phyloP scores from a whole-genome alignment of 2,797 vertebrate genomes.

The Crypturellus tataupa region DNA sequence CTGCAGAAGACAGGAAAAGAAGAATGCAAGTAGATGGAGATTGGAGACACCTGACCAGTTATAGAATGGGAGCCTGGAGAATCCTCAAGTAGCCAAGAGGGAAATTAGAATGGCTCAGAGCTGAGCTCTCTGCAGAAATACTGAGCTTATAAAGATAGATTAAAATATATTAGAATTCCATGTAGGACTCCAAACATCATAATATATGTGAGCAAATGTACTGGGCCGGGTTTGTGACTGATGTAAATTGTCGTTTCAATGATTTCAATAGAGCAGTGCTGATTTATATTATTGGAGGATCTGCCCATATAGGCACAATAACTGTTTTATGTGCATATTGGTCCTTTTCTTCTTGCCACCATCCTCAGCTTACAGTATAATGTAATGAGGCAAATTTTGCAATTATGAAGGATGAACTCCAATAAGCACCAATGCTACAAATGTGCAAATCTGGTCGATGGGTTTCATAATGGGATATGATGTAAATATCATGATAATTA shows the following conservation, averaged over 20 bases:
- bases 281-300: not conserved
- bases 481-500: conserved; percentile 69
- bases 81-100: not conserved
- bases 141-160: not conserved
- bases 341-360: not conserved
- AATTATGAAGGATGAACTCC: not conserved
- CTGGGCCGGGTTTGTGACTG: not conserved
- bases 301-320: not conserved
- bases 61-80: not conserved
- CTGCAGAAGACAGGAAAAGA: not conserved
- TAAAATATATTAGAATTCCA: not conserved
- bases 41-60: not conserved
- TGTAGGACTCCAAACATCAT: not conserved
- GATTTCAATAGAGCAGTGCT: not conserved
- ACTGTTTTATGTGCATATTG: not conserved
- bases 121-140: not conserved
- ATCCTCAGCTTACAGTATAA: not conserved
- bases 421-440: conserved; percentile 16
- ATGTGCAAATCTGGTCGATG: conserved; percentile 41
- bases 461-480: conserved; percentile 57
- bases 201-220: not conserved
- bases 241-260: not conserved
- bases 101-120: not conserved
- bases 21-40: not conserved
- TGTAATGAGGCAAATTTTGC: not conserved